Evolutionary conservation across 2,888 invertebrate species (phyloP), one percentile per base, ranked within the genome.

Genomic region (Tridacna crocea): DNA sequence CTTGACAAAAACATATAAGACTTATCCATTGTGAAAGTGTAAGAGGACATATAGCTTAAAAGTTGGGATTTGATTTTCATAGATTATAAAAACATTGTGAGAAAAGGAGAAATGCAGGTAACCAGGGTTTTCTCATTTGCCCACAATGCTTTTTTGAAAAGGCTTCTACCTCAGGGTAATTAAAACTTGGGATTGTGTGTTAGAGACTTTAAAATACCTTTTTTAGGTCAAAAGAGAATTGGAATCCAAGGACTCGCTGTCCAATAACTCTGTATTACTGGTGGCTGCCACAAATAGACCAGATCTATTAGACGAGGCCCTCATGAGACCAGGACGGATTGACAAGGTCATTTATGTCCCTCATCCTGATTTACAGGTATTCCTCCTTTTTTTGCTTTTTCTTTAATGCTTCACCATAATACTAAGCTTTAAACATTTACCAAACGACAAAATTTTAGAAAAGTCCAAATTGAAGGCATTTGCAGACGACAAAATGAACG

Each of bases 211-310:
- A 60, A 60, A n/a, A 10, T n/a, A 15, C n/a, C 60, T n/a, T n/a
- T 61, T 19, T 13, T 24, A 61, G 61, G 61, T 24, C 13, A 24
- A 4, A 22, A n/a, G 8, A 61, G 55, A 55, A 19, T 13, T 61
- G 10, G n/a, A 36, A 66, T 66, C 66, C 0, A 46, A 19, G 15
- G 70, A 70, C n/a, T 19, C 24, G 0, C 15, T 51, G 51, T 51
- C 8, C 48, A 65, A 66, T 26, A 65, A 65, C 17, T 86, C 82
- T 55, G 95, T 96, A 1, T 93, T 96, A 4, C 95, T 96, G 0
- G 95, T 96, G 47, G 96, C 96, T 8, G 96, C 96, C 13, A 96
- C 96, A 61, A 96, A 96, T 93, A 95, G 96, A 15, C 96, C 96
- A 0, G 96, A 96, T 87, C 95, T 96, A 92, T 92, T 96, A 58